Evolutionary conservation across 2,888 invertebrate genomes (phyloP), one percentile per base, ranked within the genome.

Genomic region (Brachyopa scutellaris): DNA sequence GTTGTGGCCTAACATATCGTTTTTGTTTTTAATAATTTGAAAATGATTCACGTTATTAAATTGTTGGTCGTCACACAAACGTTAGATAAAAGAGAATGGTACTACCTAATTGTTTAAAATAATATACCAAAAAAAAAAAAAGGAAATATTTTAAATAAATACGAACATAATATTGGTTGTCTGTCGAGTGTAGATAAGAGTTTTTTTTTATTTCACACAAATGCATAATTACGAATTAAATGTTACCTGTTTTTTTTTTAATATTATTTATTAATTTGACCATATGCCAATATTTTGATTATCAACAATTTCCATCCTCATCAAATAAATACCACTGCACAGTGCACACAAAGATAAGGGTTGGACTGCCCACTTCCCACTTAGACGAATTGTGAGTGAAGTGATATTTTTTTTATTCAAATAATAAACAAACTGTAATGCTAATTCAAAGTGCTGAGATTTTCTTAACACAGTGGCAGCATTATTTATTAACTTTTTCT

Each of bases 11-110:
- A 51, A 53, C 38, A 33, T 21, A 53, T 67, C n/a, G 31, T 13
- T 13, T 55, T 67, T 67, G 33, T 31, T 53, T 53, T 31, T 55
- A 45, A 55, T 67, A 57, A 67, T 67, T 55, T 67, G 26, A 67
- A 55, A 45, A 55, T 55, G 45, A 55, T 45, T 45, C 31, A 33
- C 13, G 26, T 23, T 45, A 36, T 45, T 45, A 36, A 36, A 55
- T 26, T 67, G 38, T 53, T 11, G 11, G 29, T 11, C 2, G 15
- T n/a, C n/a, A 40, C 38, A 40, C 9, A 40, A 53, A 19, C 19
- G 33, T n/a, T n/a, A n/a, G n/a, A n/a, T n/a, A n/a, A n/a, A n/a
- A n/a, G n/a, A n/a, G n/a, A n/a, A n/a, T n/a, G n/a, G n/a, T n/a
- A n/a, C n/a, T n/a, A n/a, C n/a, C n/a, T n/a, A n/a, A n/a, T n/a